Evolutionary conservation across 2,113 vertebrate genomes (phyloP).

Genomic region (Crotophaga sulcirostris): DNA sequence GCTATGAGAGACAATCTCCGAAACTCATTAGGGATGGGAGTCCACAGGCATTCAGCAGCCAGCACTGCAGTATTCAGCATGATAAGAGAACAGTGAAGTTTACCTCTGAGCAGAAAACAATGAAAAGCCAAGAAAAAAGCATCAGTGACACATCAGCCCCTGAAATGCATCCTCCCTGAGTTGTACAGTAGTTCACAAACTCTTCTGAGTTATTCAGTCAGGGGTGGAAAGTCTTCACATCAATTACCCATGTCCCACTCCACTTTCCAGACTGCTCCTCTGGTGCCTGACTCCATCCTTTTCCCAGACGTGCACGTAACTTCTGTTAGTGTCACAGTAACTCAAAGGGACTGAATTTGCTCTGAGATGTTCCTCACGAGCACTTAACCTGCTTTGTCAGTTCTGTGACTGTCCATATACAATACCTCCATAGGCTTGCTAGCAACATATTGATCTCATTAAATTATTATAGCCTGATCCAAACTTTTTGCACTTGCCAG

Average conservation of each 20-base stretch:
- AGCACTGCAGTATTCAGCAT: accelerated
- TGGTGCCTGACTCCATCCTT: neutral
- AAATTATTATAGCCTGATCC: neutral
- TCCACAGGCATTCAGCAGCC: neutral
- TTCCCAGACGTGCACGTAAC: neutral
- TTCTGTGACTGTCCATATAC: neutral
- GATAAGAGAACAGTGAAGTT: neutral
- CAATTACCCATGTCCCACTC: neutral
- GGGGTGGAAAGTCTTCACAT: neutral
- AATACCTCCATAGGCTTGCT: neutral
- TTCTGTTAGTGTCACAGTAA: neutral
- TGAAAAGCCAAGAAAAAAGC: neutral
- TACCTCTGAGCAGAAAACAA: neutral
- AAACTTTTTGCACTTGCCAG: neutral
- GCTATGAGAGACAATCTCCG: neutral
- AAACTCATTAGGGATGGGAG: neutral
- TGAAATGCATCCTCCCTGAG: neutral
- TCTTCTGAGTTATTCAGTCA: neutral
- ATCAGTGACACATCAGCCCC: neutral
- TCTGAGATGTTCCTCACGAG: neutral
- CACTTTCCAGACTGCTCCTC: neutral
- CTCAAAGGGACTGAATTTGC: neutral
- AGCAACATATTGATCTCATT: neutral
- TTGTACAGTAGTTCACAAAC: neutral
- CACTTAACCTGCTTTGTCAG: neutral